Evolutionary conservation across 1,140 invertebrate species (phyloP).

Genomic region (Heliconius nattereri): DNA sequence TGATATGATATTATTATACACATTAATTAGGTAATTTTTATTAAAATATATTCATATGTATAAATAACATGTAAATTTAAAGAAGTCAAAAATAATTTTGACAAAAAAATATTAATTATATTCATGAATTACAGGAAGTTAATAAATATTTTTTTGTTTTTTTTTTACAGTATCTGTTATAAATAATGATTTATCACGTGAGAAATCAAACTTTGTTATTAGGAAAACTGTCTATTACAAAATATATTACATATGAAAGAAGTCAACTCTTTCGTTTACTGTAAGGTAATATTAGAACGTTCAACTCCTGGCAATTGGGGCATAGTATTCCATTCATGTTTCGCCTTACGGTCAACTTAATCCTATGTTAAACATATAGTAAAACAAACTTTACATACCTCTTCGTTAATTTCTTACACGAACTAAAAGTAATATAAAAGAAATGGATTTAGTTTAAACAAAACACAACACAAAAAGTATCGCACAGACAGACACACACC

Average conservation of each 20-base stretch:
- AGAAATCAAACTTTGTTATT: not conserved
- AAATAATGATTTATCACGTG: not conserved
- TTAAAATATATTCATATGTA: too few species aligned
- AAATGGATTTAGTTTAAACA: slow-evolving; percentile 48
- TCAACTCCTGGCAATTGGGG: slow-evolving; percentile 18
- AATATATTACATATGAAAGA: not conserved
- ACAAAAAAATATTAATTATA: not conserved
- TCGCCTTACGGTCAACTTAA: slow-evolving; percentile 12
- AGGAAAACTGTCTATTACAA: not conserved
- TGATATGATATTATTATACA: too few species aligned
- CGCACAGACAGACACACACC: slow-evolving; percentile 44
- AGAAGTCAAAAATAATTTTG: not conserved
- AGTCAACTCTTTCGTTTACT: not conserved
- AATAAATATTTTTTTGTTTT: not conserved
- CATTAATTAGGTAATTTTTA: too few species aligned
- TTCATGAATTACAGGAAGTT: not conserved
- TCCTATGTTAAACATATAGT: slow-evolving; percentile 12
- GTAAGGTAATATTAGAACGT: slow-evolving; percentile 5
- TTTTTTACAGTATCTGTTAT: not conserved
- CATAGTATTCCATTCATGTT: slow-evolving; percentile 32
- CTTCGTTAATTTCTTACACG: slow-evolving; percentile 35
- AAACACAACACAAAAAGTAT: slow-evolving; percentile 52
- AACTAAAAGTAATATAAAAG: slow-evolving; percentile 37
- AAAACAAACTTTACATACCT: slow-evolving; percentile 43
- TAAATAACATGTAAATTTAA: too few species aligned